phyloP scores from a whole-genome alignment of 2,888 invertebrate genomes.

The Pollenia angustigena region DNA sequence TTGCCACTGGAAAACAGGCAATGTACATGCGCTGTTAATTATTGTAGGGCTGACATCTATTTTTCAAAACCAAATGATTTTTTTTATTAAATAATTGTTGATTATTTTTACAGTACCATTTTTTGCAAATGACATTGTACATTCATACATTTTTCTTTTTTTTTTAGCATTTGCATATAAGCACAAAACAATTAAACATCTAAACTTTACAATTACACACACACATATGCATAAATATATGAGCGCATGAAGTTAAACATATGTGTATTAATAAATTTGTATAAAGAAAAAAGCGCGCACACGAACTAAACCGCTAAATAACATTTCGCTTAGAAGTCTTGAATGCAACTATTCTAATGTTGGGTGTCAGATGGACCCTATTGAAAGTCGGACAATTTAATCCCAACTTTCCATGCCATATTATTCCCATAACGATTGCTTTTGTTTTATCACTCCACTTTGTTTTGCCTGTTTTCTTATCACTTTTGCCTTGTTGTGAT shows the following conservation, averaged over 20 bases:
- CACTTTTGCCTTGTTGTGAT: neutral
- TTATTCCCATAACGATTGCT: conserved; percentile 13
- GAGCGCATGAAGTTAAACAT: too few relatives aligned
- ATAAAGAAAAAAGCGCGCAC: neutral
- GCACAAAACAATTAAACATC: too few relatives aligned
- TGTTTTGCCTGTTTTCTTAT: neutral
- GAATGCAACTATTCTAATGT: conserved; percentile 10
- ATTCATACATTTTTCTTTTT: too few relatives aligned
- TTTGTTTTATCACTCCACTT: neutral
- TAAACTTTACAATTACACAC: too few relatives aligned
- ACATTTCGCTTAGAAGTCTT: conserved; percentile 20
- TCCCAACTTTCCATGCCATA: conserved; percentile 25
- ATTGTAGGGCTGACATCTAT: neutral
- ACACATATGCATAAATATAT: too few relatives aligned
- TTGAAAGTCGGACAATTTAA: neutral
- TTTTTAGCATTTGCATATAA: too few relatives aligned
- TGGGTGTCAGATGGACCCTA: neutral
- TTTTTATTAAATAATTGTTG: conserved; percentile 3
- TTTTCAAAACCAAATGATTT: neutral
- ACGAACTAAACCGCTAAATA: neutral
- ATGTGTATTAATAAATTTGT: too few relatives aligned
- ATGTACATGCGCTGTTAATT: conserved; percentile 25
- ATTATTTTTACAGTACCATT: neutral
- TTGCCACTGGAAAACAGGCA: neutral
- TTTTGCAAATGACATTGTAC: neutral